Conservation (phyloP, 2,888 invertebrate genomes). For the Aproaerema taeniolella region DNA sequence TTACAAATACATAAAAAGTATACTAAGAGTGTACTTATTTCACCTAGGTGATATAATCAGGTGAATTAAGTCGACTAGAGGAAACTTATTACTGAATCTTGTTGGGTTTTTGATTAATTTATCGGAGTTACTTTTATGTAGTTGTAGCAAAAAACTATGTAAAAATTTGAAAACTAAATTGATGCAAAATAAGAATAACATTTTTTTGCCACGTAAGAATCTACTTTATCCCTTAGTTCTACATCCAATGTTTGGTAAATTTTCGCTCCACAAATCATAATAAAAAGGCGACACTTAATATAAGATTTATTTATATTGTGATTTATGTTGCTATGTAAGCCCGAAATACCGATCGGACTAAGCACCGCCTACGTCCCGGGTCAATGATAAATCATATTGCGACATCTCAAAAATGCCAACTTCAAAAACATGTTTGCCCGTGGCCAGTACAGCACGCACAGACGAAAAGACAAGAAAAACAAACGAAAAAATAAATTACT, state of each 20-base stretch:
- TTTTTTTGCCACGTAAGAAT: slow-evolving; percentile 26
- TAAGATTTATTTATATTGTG: slow-evolving; percentile 53
- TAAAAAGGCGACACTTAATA: slow-evolving; percentile 52
- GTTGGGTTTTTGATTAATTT: too few relatives aligned
- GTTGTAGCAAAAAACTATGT: too few relatives aligned
- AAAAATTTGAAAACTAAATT: too few relatives aligned
- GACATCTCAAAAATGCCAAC: slow-evolving; percentile 77
- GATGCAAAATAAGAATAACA: too few relatives aligned
- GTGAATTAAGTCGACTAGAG: too few relatives aligned
- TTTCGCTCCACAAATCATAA: slow-evolving; percentile 28
- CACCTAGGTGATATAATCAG: too few relatives aligned
- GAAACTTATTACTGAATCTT: too few relatives aligned
- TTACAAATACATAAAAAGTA: too few relatives aligned
- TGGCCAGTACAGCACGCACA: slow-evolving; percentile 70
- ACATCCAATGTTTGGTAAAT: too few relatives aligned
- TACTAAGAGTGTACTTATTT: too few relatives aligned
- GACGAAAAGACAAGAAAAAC: slow-evolving; percentile 72
- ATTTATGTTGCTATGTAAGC: slow-evolving; percentile 54
- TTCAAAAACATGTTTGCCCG: slow-evolving; percentile 71
- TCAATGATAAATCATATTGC: slow-evolving; percentile 68
- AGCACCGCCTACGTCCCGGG: slow-evolving; percentile 70
- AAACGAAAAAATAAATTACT: slow-evolving; percentile 77
- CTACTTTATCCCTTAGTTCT: slow-evolving; percentile 10
- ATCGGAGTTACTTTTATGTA: too few relatives aligned
- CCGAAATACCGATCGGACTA: slow-evolving; percentile 72